Evolutionary conservation across 2,888 invertebrate species (phyloP).

Genomic region (Pristionchus exspectatus): DNA sequence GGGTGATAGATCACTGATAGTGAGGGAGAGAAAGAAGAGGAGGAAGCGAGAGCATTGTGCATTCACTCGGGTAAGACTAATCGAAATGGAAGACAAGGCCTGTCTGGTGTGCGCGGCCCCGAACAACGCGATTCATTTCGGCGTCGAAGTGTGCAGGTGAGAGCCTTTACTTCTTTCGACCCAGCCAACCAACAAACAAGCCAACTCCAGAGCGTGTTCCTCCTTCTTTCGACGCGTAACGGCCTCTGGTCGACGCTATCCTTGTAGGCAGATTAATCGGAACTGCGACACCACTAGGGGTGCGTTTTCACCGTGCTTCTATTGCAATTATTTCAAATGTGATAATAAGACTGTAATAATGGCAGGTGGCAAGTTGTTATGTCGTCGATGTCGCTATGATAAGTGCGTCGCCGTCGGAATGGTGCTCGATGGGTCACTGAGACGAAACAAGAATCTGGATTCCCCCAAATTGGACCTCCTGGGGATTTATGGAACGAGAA

Average conservation of each 20-base stretch:
- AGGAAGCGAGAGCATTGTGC: too few species aligned
- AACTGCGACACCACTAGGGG: not conserved
- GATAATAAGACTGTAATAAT: too few species aligned
- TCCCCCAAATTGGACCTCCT: too few species aligned
- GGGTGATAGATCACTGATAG: too few species aligned
- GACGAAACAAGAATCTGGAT: not conserved
- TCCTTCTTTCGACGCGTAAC: not conserved
- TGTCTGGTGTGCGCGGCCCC: not conserved
- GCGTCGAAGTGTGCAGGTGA: conserved; percentile 18
- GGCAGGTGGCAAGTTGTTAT: too few species aligned
- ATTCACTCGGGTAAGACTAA: too few species aligned
- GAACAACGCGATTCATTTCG: not conserved
- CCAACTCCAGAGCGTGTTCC: conserved; percentile 10
- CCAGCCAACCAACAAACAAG: too few species aligned
- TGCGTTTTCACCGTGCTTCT: too few species aligned
- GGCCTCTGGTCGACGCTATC: not conserved
- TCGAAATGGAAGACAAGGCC: not conserved
- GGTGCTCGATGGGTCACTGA: not conserved
- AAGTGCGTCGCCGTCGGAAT: not conserved
- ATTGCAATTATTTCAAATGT: too few species aligned
- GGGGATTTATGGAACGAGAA: too few species aligned
- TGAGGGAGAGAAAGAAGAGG: too few species aligned
- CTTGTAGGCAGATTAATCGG: not conserved
- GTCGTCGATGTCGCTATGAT: not conserved
- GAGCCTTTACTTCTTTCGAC: too few species aligned